A percentile compares a stretch with the other conserved stretches of the same genome.
These are phyloP conservation scores for Hyposmocoma kahamanoa DNA, from an alignment of 1,140 invertebrate species.

Conservation along the genomic window DNA sequence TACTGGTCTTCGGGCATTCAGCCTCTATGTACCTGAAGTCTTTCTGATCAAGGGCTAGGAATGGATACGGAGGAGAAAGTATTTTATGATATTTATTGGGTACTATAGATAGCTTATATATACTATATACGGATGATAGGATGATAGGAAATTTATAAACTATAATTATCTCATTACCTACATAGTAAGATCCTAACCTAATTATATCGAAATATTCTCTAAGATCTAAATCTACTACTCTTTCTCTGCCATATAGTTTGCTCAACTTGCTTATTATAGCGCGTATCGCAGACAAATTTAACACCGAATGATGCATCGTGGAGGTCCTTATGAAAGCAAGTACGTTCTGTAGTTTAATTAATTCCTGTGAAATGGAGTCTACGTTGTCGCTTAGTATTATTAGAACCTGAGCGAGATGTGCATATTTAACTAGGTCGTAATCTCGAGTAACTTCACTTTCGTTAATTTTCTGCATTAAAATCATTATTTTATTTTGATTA, in stretches of 20 bases:
- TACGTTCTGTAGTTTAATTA: slow-evolving; percentile 27
- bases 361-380: slow-evolving; percentile 25
- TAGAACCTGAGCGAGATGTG: slow-evolving; percentile 27
- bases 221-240: slow-evolving; percentile 22
- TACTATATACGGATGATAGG: slow-evolving; percentile 12
- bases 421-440: slow-evolving; percentile 21
- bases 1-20: neutral
- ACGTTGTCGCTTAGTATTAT: slow-evolving; percentile 28
- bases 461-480: slow-evolving; percentile 17
- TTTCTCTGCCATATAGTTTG: slow-evolving; percentile 15
- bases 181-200: slow-evolving; percentile 27
- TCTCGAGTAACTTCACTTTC: slow-evolving; percentile 16
- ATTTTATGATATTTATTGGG: too few relatives aligned
- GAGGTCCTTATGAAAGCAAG: slow-evolving; percentile 30
- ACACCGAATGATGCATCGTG: slow-evolving; percentile 22
- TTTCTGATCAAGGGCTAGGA: neutral
- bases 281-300: slow-evolving; percentile 16
- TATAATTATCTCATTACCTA: slow-evolving; percentile 22
- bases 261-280: slow-evolving; percentile 21
- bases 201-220: slow-evolving; percentile 32
- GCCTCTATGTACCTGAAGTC: neutral
- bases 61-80: neutral
- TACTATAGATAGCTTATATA: slow-evolving; percentile 25
- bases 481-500: slow-evolving; percentile 25
- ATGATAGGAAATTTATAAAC: slow-evolving; percentile 28